These are phyloP conservation scores for Mirza zaza DNA, from an alignment of 2,113 vertebrate species.

Conservation along the genomic window DNA sequence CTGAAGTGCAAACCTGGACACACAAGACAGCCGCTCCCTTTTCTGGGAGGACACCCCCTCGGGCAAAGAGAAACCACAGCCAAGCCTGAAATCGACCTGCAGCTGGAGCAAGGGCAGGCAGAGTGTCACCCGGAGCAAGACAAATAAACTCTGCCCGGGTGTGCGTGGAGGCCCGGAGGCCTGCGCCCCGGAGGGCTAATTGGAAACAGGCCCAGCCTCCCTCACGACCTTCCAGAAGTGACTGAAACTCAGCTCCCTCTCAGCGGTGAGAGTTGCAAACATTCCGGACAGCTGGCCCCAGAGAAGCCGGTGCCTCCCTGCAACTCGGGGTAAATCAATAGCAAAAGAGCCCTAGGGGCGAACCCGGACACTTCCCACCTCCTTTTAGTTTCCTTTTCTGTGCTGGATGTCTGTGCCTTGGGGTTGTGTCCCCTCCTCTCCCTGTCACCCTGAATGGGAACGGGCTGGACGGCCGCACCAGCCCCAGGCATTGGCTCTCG, in stretches of 20 bases:
- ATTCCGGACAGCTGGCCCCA: neutral
- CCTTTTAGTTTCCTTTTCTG: neutral
- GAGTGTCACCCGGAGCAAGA: neutral
- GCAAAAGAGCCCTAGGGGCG: slow-evolving; percentile 10
- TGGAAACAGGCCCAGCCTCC: neutral
- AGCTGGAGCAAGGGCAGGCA: neutral
- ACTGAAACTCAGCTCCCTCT: neutral
- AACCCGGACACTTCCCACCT: slow-evolving; percentile 6
- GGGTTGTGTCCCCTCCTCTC: neutral
- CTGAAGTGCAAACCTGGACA: neutral
- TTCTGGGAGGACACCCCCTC: neutral
- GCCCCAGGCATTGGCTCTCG: neutral
- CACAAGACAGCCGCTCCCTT: neutral
- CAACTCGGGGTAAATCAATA: neutral
- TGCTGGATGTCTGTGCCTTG: neutral
- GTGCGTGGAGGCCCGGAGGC: neutral
- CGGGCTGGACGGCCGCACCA: accelerated
- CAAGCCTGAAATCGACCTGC: neutral
- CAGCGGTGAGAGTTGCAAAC: neutral
- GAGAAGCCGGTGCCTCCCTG: neutral
- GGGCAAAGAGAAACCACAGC: neutral
- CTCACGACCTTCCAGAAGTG: neutral
- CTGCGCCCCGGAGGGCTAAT: neutral
- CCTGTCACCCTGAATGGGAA: neutral
- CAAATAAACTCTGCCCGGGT: neutral